Evolutionary conservation across 1,140 invertebrate species (phyloP), one percentile per base, ranked within the genome.

Genomic region (Drosophila lowei): DNA sequence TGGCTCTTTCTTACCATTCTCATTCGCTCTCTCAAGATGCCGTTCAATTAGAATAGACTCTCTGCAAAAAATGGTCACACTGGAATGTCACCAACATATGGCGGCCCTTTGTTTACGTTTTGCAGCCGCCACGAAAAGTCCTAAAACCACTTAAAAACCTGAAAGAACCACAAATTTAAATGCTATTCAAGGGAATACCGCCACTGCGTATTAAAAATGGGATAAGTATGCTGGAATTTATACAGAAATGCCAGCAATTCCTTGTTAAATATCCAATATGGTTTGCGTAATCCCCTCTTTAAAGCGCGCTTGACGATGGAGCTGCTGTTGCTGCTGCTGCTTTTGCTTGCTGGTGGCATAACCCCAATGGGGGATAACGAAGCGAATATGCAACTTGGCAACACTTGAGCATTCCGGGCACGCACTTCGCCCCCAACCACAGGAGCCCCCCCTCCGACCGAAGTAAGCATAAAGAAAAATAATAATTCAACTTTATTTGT

Each of bases 401-500:
- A 86, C 83, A 88, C 83, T 86, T 86, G 70, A 67, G 83, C 62
- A 86, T 86, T 76, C 81, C 52, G 49, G 50, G 83, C 81, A 86
- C 81, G 81, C 74, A 68, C 62, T 79, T 78, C 61, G 75, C 74
- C 72, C 64, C 52, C 59, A 57, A 70, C 66, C 66, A 56, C 66
- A 70, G 66, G 9, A 56, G 34, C 62, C 18, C 18, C 46, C 38
- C 41, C 42, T 53, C 38, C 43, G 38, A 34, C 54, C 38, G 46
- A 57, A 44, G 34, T 38, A 56, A 64, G 80, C 74, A 79, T 80
- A 88, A 86, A 86, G 83, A 86, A 86, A 86, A 86, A 86, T 86
- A 86, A 86, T 86, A 86, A 86, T 86, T 86, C 81, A 86, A 86
- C 81, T 86, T 86, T 86, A 86, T 86, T 86, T 86, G 81, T 86